These are phyloP conservation scores for Calameuta pallipes DNA, from an alignment of 2,888 invertebrate genomes.

Conservation along the genomic window DNA sequence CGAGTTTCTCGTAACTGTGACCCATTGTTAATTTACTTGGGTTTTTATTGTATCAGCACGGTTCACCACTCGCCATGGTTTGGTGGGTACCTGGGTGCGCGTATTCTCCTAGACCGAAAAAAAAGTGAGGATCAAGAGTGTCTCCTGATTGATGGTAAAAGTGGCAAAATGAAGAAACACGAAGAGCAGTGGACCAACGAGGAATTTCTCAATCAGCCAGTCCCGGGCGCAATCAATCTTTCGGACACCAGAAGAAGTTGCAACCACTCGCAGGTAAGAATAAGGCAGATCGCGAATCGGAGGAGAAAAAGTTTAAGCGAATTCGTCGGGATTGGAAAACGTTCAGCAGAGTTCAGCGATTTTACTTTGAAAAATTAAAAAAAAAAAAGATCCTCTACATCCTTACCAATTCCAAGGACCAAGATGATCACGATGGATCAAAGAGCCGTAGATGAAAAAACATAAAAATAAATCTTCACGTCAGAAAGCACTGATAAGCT, in stretches of 20 bases:
- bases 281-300: neutral
- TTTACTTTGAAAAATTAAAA: neutral
- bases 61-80: neutral
- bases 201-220: conserved; percentile 22
- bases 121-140: conserved; percentile 16
- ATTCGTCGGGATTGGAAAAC: neutral
- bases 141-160: conserved; percentile 22
- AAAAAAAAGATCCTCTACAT: too few species aligned
- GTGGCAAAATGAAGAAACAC: conserved; percentile 21
- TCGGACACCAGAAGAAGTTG: neutral
- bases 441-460: neutral
- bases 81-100: neutral
- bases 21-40: neutral
- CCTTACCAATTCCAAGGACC: neutral
- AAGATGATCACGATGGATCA: neutral
- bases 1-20: neutral
- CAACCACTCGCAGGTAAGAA: neutral
- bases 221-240: conserved; percentile 20
- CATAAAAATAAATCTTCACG: too few species aligned
- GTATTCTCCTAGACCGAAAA: neutral
- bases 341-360: neutral
- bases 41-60: neutral
- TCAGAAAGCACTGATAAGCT: neutral
- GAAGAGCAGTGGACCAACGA: conserved; percentile 15
- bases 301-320: neutral